Evolutionary conservation across 2,797 vertebrate genomes (phyloP).

Genomic region (Clarias platycephalus): DNA sequence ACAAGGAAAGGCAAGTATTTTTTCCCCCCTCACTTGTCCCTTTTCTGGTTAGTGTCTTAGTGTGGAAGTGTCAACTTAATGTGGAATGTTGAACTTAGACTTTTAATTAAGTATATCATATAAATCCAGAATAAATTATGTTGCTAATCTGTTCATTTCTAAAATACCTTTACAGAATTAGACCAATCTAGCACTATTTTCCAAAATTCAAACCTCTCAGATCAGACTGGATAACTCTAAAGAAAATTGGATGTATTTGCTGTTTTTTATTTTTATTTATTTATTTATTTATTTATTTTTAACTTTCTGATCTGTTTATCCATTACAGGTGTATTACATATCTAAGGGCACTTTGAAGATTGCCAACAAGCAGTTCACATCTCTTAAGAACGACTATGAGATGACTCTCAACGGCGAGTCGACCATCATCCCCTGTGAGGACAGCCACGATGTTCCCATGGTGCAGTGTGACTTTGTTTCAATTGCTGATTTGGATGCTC

Average conservation of each 20-base stretch:
- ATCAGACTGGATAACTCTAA: not conserved
- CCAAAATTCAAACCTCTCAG: not conserved
- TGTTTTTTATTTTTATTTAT: not conserved
- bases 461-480: constrained; percentile 89
- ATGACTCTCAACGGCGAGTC: constrained; percentile 84
- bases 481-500: constrained; percentile 84
- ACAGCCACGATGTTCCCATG: constrained; percentile 84
- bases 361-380: constrained; percentile 96
- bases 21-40: not conserved
- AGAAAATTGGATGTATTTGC: not conserved
- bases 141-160: not conserved
- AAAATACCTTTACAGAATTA: not conserved
- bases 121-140: too few relatives aligned
- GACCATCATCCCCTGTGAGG: constrained; percentile 87
- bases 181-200: not conserved
- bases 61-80: not conserved
- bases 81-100: too few relatives aligned
- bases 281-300: too few relatives aligned
- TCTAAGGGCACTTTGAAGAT: constrained; percentile 92
- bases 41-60: not conserved
- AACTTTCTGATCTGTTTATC: not conserved
- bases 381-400: constrained; percentile 87
- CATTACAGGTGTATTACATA: constrained; percentile 89
- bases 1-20: constrained; percentile 86
- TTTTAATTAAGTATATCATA: too few relatives aligned